Evolutionary conservation across 2,888 invertebrate species (phyloP), one percentile per base, ranked within the genome.

Genomic region (Melanargia galathea): DNA sequence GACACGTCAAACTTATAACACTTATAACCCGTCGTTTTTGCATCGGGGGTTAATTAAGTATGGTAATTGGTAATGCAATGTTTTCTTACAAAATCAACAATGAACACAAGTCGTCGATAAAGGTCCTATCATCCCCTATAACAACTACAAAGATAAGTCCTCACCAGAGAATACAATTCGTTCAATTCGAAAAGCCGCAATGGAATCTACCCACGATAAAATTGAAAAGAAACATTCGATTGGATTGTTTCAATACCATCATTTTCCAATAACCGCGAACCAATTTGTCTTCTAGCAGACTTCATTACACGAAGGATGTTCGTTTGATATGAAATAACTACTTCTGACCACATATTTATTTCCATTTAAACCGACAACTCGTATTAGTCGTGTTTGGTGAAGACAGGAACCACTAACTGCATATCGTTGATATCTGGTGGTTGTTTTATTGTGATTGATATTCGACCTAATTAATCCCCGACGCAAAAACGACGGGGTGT

Each of bases 271-370:
- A 48, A 58, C 48, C 58, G 38, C 46, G 33, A 48, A 58, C 46
- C 48, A 48, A 58, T 57, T 45, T 46, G 46, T 58, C 22, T 58
- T 58, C 20, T 10, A 35, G n/a, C 35, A 22, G 48, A 46, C 58
- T 58, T 48, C 35, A 58, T 48, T 58, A 48, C 48, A 35, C 45
- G 45, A 45, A 35, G 46, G 20, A 48, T 35, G 20, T 33, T 48
- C 58, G 48, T 35, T 58, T 35, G 35, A 58, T 24, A 43, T 38
- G 22, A 40, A 55, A 40, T 48, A 52, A 52, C 52, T 33, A 24
- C 57, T 52, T 18, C 13, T 48, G 43, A 58, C 62, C 62, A 43
- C 57, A 51, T 30, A 43, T 51, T 62, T 57, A 52, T 35, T 62
- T 60, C 20, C 46, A 58, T 35, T 58, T 24, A 26, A 58, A 58